phyloP scores from a whole-genome alignment of 2,797 vertebrate genomes.

The Lindbergichthys nudifrons region DNA sequence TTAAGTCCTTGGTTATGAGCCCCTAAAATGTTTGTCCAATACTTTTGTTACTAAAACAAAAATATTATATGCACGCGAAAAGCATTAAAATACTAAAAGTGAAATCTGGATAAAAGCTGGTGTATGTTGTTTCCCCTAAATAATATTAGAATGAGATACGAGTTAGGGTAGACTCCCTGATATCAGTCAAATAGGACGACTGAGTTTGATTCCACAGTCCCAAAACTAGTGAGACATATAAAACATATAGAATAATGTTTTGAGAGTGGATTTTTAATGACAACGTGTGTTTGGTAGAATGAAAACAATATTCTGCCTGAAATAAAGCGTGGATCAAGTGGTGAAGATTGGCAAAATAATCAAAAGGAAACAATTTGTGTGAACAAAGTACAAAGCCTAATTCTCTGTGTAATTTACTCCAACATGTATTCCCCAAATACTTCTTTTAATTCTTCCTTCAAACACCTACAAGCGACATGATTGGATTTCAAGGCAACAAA shows the following conservation, averaged over 20 bases:
- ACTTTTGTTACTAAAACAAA: neutral
- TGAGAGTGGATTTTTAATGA: too few species aligned
- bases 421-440: neutral
- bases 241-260: too few species aligned
- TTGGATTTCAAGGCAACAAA: conserved; percentile 39
- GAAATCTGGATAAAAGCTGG: conserved; percentile 13
- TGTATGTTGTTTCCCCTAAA: neutral
- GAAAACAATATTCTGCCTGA: conserved; percentile 11
- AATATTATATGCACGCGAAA: neutral
- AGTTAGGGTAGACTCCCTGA: neutral
- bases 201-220: neutral
- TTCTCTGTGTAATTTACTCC: neutral
- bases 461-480: conserved; percentile 11
- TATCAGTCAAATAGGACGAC: conserved; percentile 7
- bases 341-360: conserved; percentile 1
- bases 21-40: neutral
- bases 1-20: neutral
- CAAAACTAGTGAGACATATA: neutral
- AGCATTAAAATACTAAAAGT: conserved; percentile 9
- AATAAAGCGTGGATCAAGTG: conserved; percentile 9
- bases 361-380: neutral
- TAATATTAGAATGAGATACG: neutral
- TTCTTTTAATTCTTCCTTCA: neutral
- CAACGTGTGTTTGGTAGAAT: conserved; percentile 6
- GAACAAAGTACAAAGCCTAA: neutral